These are phyloP conservation scores for Bos javanicus DNA, from an alignment of 2,113 vertebrate species.

Conservation along the genomic window DNA sequence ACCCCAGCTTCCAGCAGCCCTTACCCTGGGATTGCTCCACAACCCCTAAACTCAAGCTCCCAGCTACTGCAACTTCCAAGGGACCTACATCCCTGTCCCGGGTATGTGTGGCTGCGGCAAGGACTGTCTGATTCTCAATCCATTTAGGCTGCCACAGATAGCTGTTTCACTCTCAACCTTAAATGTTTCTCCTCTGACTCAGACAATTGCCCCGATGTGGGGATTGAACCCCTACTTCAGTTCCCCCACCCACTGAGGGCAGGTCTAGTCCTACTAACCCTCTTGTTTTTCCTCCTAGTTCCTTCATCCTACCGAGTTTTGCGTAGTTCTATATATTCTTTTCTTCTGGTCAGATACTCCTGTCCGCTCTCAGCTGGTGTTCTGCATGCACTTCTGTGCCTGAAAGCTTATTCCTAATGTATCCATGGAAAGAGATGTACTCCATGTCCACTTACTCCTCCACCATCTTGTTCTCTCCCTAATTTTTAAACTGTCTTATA, in stretches of 20 bases:
- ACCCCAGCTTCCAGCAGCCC: not conserved
- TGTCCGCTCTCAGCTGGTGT: not conserved
- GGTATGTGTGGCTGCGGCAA: not conserved
- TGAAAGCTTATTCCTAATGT: not conserved
- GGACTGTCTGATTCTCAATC: not conserved
- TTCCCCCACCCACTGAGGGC: not conserved
- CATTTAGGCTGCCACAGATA: not conserved
- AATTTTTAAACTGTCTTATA: not conserved
- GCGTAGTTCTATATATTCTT: not conserved
- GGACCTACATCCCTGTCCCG: not conserved
- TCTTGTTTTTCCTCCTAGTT: not conserved
- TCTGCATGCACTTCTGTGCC: not conserved
- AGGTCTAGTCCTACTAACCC: not conserved
- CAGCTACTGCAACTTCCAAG: not conserved
- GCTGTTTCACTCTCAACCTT: not conserved
- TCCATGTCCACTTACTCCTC: not conserved
- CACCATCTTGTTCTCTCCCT: not conserved
- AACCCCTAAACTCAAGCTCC: not conserved
- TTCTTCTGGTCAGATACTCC: not conserved
- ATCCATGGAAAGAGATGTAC: not conserved
- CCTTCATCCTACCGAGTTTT: not conserved
- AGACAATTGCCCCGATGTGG: not conserved
- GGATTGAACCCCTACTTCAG: not conserved
- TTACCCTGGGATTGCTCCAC: not conserved
- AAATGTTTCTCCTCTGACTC: not conserved